Percentiles rank a stretch among this genome's conserved stretches.
These are phyloP conservation scores for Caenorhabditis panamensis DNA, from an alignment of 2,888 invertebrate species.

Conservation along the genomic window DNA sequence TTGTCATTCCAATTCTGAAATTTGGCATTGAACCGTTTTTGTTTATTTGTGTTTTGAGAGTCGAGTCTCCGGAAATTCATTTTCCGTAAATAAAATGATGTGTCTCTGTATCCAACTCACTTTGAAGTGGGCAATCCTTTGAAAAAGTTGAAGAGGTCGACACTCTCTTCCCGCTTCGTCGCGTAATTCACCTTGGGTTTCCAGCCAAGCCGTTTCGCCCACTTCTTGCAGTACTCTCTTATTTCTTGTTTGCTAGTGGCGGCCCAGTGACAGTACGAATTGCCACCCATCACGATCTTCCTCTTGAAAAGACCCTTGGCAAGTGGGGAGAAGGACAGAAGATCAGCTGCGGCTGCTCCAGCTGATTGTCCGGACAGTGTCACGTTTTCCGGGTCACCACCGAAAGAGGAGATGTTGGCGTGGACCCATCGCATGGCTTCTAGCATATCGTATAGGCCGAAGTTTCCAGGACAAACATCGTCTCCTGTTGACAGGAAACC, in stretches of 20 bases:
- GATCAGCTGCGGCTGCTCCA: slow-evolving; percentile 75
- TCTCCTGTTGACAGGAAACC: slow-evolving; percentile 78
- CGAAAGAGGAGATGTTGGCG: slow-evolving; percentile 73
- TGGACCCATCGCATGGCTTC: slow-evolving; percentile 74
- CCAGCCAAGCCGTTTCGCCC: slow-evolving; percentile 76
- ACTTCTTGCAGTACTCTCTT: slow-evolving; percentile 72
- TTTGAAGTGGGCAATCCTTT: slow-evolving; percentile 71
- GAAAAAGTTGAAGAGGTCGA: slow-evolving; percentile 72
- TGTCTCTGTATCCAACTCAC: slow-evolving; percentile 57
- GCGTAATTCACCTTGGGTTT: slow-evolving; percentile 59
- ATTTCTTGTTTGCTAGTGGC: slow-evolving; percentile 65
- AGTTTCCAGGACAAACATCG: slow-evolving; percentile 70
- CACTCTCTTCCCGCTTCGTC: slow-evolving; percentile 72
- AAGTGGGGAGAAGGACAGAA: slow-evolving; percentile 75
- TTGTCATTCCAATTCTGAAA: slow-evolving; percentile 70
- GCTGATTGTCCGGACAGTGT: slow-evolving; percentile 78
- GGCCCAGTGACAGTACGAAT: slow-evolving; percentile 76
- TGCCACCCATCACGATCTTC: slow-evolving; percentile 77
- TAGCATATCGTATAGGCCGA: slow-evolving; percentile 66
- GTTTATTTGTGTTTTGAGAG: background rate
- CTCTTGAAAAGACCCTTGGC: slow-evolving; percentile 74
- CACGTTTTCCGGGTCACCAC: slow-evolving; percentile 74
- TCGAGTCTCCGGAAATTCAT: slow-evolving; percentile 21
- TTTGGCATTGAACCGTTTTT: too few relatives aligned
- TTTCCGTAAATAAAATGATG: too few relatives aligned